Evolutionary conservation across 2,113 vertebrate genomes (phyloP).

Genomic region (Fregetta grallaria): DNA sequence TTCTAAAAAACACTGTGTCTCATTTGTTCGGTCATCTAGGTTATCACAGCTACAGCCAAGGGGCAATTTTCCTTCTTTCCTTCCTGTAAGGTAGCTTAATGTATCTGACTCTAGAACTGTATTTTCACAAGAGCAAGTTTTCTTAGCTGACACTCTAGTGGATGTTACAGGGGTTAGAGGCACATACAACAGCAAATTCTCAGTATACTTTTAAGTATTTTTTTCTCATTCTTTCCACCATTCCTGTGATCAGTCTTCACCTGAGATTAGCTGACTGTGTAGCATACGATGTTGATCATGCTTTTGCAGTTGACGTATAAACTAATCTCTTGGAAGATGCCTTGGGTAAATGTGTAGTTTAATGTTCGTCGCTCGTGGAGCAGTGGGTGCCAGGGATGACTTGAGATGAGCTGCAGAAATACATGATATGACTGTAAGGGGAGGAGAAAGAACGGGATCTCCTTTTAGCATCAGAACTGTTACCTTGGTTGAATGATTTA

Average conservation of each 20-base stretch:
- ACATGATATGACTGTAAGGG: background rate
- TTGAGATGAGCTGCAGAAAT: background rate
- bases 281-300: accelerated
- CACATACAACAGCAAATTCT: background rate
- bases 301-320: background rate
- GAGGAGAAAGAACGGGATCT: background rate
- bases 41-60: background rate
- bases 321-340: background rate
- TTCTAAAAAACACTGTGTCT: background rate
- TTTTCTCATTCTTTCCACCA: background rate
- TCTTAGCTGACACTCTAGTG: background rate
- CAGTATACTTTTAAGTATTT: background rate
- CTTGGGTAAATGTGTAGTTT: background rate
- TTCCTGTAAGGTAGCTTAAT: background rate
- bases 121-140: background rate
- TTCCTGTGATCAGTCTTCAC: background rate
- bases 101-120: background rate
- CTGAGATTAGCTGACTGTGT: background rate
- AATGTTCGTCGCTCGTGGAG: accelerated
- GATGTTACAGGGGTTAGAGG: background rate
- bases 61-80: background rate
- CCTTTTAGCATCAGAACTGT: background rate
- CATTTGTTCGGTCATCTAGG: background rate
- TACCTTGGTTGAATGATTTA: background rate
- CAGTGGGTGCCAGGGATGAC: background rate